Percentiles rank a stretch among this genome's conserved stretches.
phyloP scores from a whole-genome alignment of 2,113 vertebrate genomes.

The Melanerpes formicivorus region DNA sequence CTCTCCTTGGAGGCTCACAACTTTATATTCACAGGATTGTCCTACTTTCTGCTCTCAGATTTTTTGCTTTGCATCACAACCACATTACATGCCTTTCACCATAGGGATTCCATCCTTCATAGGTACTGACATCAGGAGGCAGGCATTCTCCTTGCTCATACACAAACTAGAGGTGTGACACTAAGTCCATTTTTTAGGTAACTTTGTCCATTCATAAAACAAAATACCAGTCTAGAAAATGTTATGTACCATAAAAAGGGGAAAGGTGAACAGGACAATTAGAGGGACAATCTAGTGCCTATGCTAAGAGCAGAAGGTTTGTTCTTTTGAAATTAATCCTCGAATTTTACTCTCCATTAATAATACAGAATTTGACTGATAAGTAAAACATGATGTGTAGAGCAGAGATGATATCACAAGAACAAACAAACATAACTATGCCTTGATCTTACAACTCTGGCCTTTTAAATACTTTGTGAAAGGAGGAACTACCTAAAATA shows the following conservation, averaged over 20 bases:
- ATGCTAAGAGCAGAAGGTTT: not conserved
- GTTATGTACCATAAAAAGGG: not conserved
- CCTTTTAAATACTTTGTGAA: not conserved
- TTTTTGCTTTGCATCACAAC: not conserved
- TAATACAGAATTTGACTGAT: constrained; percentile 33
- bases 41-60: constrained; percentile 40
- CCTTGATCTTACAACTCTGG: not conserved
- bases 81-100: not conserved
- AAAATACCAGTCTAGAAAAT: not conserved
- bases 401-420: constrained; percentile 11
- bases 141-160: not conserved
- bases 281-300: not conserved
- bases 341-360: constrained; percentile 39
- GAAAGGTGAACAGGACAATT: constrained; percentile 11
- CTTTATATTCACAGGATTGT: constrained; percentile 23
- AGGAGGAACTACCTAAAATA: not conserved
- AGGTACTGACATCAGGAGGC: not conserved
- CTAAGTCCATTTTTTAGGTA: not conserved
- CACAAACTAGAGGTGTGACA: not conserved
- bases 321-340: constrained; percentile 33
- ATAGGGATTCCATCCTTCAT: not conserved
- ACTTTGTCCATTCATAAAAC: not conserved
- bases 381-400: constrained; percentile 29
- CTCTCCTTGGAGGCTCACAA: not conserved
- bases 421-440: not conserved